phyloP scores from a whole-genome alignment of 2,888 invertebrate species.

The Hermaeophaga mercurialis region DNA sequence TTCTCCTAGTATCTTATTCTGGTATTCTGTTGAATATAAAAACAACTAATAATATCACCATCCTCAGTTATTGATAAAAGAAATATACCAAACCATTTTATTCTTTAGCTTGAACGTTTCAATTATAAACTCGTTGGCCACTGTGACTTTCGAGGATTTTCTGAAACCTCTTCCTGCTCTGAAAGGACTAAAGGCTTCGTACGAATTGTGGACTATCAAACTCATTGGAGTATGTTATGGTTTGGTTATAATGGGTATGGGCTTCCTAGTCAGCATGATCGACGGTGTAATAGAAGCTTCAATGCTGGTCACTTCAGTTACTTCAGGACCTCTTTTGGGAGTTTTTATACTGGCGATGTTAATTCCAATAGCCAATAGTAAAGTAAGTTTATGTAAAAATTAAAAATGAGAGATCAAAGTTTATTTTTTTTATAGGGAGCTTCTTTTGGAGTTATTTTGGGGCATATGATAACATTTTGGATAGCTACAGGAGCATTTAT shows the following conservation, averaged over 20 bases:
- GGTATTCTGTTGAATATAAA: too few relatives aligned
- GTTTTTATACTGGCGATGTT: conserved; percentile 84
- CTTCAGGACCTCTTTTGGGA: conserved; percentile 82
- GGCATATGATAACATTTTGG: conserved; percentile 77
- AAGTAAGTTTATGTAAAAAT: conserved; percentile 59
- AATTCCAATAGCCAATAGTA: conserved; percentile 83
- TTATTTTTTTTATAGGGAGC: conserved; percentile 65
- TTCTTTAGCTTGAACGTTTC: conserved; percentile 76
- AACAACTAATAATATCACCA: too few relatives aligned
- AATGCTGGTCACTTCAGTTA: conserved; percentile 81
- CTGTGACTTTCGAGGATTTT: conserved; percentile 89
- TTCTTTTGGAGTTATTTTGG: conserved; percentile 74
- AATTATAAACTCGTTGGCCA: conserved; percentile 82
- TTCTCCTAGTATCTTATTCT: too few relatives aligned
- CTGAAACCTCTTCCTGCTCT: conserved; percentile 73
- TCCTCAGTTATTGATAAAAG: too few relatives aligned
- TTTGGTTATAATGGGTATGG: conserved; percentile 74
- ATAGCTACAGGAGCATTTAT: conserved; percentile 74
- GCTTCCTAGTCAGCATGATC: conserved; percentile 75
- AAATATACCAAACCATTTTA: too few relatives aligned
- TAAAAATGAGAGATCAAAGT: too few relatives aligned
- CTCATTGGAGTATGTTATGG: conserved; percentile 74
- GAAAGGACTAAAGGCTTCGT: conserved; percentile 71
- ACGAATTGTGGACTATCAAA: conserved; percentile 73
- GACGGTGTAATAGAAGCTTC: conserved; percentile 86